Conservation (phyloP, 2,113 vertebrate species). For the Macheiramphus alcinus region DNA sequence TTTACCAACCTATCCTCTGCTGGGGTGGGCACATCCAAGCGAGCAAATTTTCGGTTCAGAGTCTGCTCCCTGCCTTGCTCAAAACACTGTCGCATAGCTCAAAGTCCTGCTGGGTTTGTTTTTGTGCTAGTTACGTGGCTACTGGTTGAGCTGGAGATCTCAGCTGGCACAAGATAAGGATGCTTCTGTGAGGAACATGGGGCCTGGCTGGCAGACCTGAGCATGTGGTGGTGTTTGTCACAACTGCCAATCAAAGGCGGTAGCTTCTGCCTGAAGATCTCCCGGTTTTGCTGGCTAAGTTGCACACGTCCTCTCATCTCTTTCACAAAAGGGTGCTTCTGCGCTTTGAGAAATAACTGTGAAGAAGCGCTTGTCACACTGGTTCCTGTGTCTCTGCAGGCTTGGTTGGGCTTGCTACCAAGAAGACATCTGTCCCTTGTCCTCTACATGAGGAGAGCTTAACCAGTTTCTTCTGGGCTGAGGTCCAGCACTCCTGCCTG, state of each 20-base stretch:
- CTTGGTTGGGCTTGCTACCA: neutral
- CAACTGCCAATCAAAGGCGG: neutral
- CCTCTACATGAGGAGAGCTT: neutral
- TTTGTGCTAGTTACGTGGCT: neutral
- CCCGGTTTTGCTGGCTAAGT: neutral
- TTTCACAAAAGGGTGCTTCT: neutral
- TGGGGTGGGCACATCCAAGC: neutral
- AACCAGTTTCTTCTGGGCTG: conserved; percentile 21
- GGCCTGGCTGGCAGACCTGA: neutral
- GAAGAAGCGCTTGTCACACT: neutral
- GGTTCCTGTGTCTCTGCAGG: neutral
- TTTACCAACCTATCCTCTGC: neutral
- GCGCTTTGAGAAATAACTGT: neutral
- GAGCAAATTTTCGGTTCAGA: neutral
- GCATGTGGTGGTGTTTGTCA: neutral
- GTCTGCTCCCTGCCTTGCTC: neutral
- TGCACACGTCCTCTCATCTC: neutral
- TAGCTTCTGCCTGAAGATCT: neutral
- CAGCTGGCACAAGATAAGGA: neutral
- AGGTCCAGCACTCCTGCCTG: neutral
- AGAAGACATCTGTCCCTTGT: neutral
- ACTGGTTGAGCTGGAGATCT: neutral
- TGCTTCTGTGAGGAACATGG: neutral
- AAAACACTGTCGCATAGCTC: neutral
- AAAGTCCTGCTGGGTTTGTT: neutral